Percentiles rank a stretch among this genome's conserved stretches.
Evolutionary conservation across 2,797 vertebrate species (phyloP).

Genomic region (Margarornis squamiger): DNA sequence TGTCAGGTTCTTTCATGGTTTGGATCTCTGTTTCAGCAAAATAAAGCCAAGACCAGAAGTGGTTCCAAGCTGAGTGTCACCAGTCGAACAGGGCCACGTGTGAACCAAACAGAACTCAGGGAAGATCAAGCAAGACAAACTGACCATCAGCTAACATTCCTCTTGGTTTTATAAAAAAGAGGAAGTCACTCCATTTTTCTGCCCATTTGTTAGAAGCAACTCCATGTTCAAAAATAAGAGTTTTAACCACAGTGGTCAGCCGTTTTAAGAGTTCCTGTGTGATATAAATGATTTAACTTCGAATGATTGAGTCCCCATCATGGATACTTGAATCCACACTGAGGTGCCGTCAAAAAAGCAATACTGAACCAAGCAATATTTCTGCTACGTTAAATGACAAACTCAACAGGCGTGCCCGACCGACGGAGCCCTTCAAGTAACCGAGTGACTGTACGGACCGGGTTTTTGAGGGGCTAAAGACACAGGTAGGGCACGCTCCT

Average conservation of each 20-base stretch:
- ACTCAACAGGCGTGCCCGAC: neutral
- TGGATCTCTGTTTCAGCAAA: neutral
- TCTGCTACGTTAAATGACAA: neutral
- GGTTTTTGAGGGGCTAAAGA: neutral
- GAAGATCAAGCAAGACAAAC: neutral
- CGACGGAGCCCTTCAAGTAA: neutral
- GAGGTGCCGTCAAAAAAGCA: neutral
- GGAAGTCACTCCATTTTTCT: neutral
- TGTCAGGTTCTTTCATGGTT: neutral
- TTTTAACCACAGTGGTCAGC: neutral
- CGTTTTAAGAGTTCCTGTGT: neutral
- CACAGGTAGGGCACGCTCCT: neutral
- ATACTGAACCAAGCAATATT: neutral
- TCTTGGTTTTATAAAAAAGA: neutral
- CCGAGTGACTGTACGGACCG: neutral
- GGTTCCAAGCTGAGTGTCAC: neutral
- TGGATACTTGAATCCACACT: neutral
- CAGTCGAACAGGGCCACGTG: neutral
- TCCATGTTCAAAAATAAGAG: neutral
- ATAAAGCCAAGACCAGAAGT: neutral
- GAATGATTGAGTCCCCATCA: neutral
- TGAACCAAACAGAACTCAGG: neutral
- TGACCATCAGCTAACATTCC: rapidly evolving
- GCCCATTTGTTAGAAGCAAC: neutral
- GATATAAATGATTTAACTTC: neutral